Base-by-base conservation (phyloP, 2,113 vertebrate genomes). In the Mustelus asterias region DNA sequence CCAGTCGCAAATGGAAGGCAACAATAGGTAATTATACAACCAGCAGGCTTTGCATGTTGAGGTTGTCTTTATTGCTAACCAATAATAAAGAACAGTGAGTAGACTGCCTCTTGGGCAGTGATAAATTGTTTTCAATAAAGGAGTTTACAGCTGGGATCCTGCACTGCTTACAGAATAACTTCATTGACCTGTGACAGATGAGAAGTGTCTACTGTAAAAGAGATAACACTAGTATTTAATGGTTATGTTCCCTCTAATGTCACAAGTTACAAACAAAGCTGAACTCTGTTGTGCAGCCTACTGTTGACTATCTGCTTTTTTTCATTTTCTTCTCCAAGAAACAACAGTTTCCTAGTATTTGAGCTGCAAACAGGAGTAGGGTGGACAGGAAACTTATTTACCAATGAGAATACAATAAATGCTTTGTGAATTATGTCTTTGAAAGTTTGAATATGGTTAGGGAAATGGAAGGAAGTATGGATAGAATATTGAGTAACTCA, bases 141-240 rank as follows among this genome's bases (percentile, higher is more conserved):
- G n/a, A 37, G 78, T 83, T 83, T 83, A 88, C 85, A 88, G 41
- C 85, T 54, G 24, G 20, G 24, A 88, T 88, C 85, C 16, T 88
- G 41, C 9, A 29, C 44, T 58, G 26, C 37, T 83, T 83, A 44
- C 41, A 41, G 80, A 41, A 88, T 58, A 58, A 88, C 85, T 88
- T 37, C 80, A 83, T 41, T 83, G 80, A 83, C 80, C 80, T 83
- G 80, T 83, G 80, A 83, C 80, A 83, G 80, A 83, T 83, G 80
- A 44, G 78, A 83, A 41, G 80, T 83, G 80, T 83, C 80, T 41
- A 44, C 80, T 41, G 80, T 83, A 14, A 37, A 41, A 83, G 80
- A 41, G 37, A 83, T 83, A 83, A 83, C 80, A 44, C 37, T 1
- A 83, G 37, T 22, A 41, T 83, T 83, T 83, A 83, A 44, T 83